phyloP scores from a whole-genome alignment of 2,113 vertebrate species.

The Halichoeres trimaculatus region DNA sequence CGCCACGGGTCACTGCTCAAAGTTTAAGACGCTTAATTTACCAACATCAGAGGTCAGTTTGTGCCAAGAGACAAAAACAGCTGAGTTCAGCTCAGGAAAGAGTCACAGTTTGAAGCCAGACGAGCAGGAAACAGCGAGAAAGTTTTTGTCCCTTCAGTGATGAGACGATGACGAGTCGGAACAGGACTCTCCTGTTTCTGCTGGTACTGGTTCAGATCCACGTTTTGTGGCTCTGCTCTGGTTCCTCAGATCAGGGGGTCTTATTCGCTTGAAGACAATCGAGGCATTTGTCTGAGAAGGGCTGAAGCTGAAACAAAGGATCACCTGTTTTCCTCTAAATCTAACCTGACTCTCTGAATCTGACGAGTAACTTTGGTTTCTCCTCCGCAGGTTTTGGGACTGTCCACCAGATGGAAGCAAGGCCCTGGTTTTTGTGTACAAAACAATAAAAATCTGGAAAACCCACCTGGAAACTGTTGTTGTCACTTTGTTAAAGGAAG shows the following conservation, averaged over 20 bases:
- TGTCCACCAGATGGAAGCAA: constrained; percentile 48
- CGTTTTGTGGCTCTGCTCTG: constrained; percentile 79
- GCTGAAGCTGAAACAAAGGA: not conserved
- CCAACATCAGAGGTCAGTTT: too few relatives aligned
- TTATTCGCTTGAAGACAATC: constrained; percentile 80
- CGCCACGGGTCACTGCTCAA: too few relatives aligned
- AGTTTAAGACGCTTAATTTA: too few relatives aligned
- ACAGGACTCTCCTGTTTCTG: constrained; percentile 53
- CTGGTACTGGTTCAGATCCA: constrained; percentile 45
- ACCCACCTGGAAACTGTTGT: not conserved
- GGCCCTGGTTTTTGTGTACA: constrained; percentile 80
- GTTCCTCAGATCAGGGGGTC: constrained; percentile 49
- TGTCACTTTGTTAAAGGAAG: not conserved
- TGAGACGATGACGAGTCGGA: constrained; percentile 89
- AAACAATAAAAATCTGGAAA: constrained; percentile 82
- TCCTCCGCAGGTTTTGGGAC: constrained; percentile 63
- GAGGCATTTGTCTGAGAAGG: constrained; percentile 95
- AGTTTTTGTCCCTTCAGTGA: constrained; percentile 85
- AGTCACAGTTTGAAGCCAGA: too few relatives aligned
- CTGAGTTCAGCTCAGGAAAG: too few relatives aligned
- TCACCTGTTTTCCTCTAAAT: too few relatives aligned
- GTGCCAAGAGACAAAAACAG: too few relatives aligned
- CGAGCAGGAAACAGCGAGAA: too few relatives aligned
- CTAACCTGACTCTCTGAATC: too few relatives aligned
- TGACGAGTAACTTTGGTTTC: too few relatives aligned